Evolutionary conservation across 2,113 vertebrate genomes (phyloP).

Genomic region (Cyphomyrus discorhynchus): DNA sequence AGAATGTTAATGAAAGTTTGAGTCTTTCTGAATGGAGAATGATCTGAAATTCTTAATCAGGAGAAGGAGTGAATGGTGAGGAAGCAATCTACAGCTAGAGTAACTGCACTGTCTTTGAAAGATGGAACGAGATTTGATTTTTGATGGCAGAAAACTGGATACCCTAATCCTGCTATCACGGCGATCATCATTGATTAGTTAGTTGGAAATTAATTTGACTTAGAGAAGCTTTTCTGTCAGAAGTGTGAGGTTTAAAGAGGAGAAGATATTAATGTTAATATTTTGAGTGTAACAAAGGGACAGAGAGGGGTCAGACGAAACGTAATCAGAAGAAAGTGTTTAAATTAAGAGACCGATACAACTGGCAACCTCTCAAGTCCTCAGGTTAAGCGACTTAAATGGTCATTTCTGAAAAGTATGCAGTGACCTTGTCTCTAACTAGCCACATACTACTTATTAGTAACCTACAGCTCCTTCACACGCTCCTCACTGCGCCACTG

Average conservation of each 20-base stretch:
- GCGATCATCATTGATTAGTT: constrained; percentile 6
- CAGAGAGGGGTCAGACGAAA: not conserved
- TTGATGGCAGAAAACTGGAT: constrained; percentile 12
- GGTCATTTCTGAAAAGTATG: not conserved
- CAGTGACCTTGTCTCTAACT: not conserved
- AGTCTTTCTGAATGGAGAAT: constrained; percentile 11
- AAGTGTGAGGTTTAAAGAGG: not conserved
- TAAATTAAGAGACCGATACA: not conserved
- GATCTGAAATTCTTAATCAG: constrained; percentile 13
- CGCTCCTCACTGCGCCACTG: not conserved
- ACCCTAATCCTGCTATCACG: not conserved
- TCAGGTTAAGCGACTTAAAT: not conserved
- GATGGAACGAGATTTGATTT: constrained; percentile 16
- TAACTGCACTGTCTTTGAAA: constrained; percentile 4
- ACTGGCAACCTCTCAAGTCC: not conserved
- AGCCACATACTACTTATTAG: not conserved
- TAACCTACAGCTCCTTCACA: not conserved
- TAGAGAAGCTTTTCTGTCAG: not conserved
- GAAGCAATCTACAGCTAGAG: not conserved
- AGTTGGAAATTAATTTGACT: constrained; percentile 10
- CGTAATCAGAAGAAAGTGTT: not conserved
- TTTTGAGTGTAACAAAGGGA: not conserved
- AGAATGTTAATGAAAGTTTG: constrained; percentile 21
- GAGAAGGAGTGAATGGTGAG: not conserved
- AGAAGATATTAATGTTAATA: not conserved